These are phyloP conservation scores for Cheirogaleus major DNA, from an alignment of 2,797 vertebrate species.

Conservation along the genomic window DNA sequence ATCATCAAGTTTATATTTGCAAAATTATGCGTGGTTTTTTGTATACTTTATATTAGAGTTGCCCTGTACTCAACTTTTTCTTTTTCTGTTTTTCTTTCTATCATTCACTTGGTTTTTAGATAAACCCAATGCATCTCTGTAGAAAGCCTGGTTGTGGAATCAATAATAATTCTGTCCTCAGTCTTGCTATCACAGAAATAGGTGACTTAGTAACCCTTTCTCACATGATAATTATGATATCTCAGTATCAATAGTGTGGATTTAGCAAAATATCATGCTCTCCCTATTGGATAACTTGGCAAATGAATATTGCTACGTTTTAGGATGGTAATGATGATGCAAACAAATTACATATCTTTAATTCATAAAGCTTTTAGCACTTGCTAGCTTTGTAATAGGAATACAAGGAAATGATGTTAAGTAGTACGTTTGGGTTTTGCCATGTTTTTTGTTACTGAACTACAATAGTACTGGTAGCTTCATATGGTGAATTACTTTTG, in stretches of 20 bases:
- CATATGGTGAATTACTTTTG: background rate
- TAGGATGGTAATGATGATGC: background rate
- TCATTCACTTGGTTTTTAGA: background rate
- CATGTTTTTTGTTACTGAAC: background rate
- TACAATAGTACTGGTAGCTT: background rate
- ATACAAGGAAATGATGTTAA: background rate
- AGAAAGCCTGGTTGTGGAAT: background rate
- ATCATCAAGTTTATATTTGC: background rate
- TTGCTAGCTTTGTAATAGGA: background rate
- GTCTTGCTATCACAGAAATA: background rate
- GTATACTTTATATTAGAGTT: background rate
- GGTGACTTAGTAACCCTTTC: background rate
- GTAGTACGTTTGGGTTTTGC: background rate
- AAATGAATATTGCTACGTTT: background rate
- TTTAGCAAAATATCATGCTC: background rate
- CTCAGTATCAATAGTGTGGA: background rate
- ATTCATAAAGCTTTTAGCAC: background rate
- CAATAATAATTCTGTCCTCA: background rate
- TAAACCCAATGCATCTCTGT: background rate
- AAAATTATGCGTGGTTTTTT: background rate
- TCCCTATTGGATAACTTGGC: background rate
- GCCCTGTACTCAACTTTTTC: background rate
- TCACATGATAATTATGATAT: background rate
- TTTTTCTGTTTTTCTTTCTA: background rate
- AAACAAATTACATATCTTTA: background rate